Base-by-base conservation (phyloP, 2,797 vertebrate genomes). In the Nyctibius grandis region DNA sequence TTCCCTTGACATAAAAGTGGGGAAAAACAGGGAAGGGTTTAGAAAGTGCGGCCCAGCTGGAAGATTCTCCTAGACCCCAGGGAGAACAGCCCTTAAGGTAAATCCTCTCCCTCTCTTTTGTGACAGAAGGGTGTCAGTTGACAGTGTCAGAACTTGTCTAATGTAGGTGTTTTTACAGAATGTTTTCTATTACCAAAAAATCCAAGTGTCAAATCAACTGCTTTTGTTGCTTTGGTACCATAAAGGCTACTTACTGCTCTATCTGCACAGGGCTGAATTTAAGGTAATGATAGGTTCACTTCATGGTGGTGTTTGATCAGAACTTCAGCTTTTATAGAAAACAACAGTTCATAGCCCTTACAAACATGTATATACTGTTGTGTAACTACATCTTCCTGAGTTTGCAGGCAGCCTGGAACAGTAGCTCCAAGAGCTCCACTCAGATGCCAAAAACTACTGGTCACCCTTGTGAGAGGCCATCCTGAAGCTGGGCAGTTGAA, bases 281-380 rank as follows among this genome's bases (percentile, higher is more conserved):
- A 34, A 59, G 65, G 44, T 33, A 47, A 12, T 9, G n/a, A 20
- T 44, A 51, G n/a, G 33, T 64, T 83, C 8, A 5, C 16, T 50
- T 82, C 1, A 2, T 25, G 65, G 7, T 79, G 36, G 7, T 70
- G 20, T 42, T 88, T 80, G 84, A 72, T 23, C 50, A 82, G 21
- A 85, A 22, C 51, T 81, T 81, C 48, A 50, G 38, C 51, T 87
- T 47, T 67, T 38, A 13, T 31, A 69, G 34, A 42, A 56, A 88
- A 15, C 4, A 54, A 9, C 4, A 5, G 9, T 57, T 85, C 5
- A 3, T 12, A 76, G 33, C 13, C 48, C 33, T 76, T 48, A 36
- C 0, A 1, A n/a, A 85, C 36, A 51, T 0, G 0, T 3, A 8
- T 25, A 1, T 65, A 25, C 31, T 60, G 29, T 56, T 91, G 54